Percentiles rank a stretch among this genome's conserved stretches.
phyloP scores from a whole-genome alignment of 2,888 invertebrate genomes.

The Heteromurus nitidus region DNA sequence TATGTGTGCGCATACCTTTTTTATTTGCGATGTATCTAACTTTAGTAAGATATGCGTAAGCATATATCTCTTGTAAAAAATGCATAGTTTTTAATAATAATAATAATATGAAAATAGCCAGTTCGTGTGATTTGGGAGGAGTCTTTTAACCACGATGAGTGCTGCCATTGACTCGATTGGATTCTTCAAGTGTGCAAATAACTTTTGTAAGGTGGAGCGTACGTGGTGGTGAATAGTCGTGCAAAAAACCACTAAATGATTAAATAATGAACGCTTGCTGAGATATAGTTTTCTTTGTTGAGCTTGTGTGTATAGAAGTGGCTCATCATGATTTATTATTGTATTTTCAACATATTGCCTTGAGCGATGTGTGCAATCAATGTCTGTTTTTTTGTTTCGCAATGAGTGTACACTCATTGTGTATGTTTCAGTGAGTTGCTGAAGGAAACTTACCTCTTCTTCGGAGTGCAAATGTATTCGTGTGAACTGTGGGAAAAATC shows the following conservation, averaged over 20 bases:
- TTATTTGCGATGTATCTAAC: no score
- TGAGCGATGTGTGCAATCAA: slow-evolving; percentile 43
- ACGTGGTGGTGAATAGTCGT: slow-evolving; percentile 31
- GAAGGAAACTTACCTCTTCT: background rate
- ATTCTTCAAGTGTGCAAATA: slow-evolving; percentile 50
- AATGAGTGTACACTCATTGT: slow-evolving; percentile 15
- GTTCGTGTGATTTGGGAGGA: slow-evolving; percentile 50
- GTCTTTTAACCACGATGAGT: slow-evolving; percentile 30
- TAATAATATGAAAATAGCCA: background rate
- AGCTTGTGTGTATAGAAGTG: background rate
- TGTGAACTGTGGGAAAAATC: slow-evolving; percentile 8
- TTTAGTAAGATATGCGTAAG: no score
- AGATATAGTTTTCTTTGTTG: slow-evolving; percentile 20
- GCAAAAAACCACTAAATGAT: slow-evolving; percentile 38
- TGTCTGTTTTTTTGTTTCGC: background rate
- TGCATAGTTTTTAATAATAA: no score
- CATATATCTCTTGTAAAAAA: no score
- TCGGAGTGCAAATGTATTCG: background rate
- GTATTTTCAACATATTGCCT: slow-evolving; percentile 19
- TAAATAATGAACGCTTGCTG: slow-evolving; percentile 27
- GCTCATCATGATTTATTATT: slow-evolving; percentile 35
- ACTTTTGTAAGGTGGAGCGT: slow-evolving; percentile 55
- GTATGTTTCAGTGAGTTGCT: background rate
- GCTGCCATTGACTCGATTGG: slow-evolving; percentile 41
- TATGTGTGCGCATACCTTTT: no score